phyloP scores from a whole-genome alignment of 2,113 vertebrate species.

The Osmerus eperlanus region DNA sequence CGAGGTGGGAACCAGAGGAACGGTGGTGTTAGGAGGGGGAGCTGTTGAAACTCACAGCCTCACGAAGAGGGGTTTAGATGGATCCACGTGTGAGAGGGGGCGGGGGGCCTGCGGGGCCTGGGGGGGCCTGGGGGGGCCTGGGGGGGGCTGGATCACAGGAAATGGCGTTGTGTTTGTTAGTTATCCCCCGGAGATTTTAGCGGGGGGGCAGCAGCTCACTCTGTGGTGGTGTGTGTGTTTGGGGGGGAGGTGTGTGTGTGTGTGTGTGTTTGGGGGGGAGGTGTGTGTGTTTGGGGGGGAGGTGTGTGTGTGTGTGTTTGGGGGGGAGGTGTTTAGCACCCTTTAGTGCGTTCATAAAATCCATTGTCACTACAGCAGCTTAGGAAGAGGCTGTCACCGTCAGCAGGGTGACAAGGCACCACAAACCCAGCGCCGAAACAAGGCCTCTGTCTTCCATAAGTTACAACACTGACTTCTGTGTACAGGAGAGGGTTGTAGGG shows the following conservation, averaged over 20 bases:
- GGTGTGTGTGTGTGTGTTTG: conserved; percentile 18
- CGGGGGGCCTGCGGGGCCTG: not conserved
- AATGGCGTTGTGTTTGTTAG: conserved; percentile 34
- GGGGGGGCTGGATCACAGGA: conserved; percentile 39
- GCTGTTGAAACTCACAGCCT: conserved; percentile 46
- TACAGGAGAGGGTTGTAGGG: conserved; percentile 16
- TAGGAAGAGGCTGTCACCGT: conserved; percentile 66
- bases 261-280: conserved; percentile 27
- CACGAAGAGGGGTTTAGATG: conserved; percentile 36
- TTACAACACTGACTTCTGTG: conserved; percentile 30
- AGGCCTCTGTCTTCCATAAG: conserved; percentile 40
- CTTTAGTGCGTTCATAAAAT: conserved; percentile 68
- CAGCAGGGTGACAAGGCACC: conserved; percentile 67
- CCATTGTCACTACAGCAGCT: conserved; percentile 73
- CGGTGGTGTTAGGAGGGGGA: conserved; percentile 12
- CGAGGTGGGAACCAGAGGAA: conserved; percentile 33
- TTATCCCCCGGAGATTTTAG: conserved; percentile 40
- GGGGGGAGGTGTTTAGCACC: conserved; percentile 47
- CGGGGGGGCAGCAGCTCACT: not conserved
- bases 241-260: conserved; percentile 3
- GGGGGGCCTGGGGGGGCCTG: not conserved
- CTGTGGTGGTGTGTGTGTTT: conserved; percentile 29
- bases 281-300: not conserved
- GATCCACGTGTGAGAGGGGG: conserved; percentile 15
- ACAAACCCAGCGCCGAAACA: conserved; percentile 59